A percentile compares a stretch with the other conserved stretches of the same genome.
Evolutionary conservation across 2,888 invertebrate species (phyloP).

Genomic region (Calameuta idolon): DNA sequence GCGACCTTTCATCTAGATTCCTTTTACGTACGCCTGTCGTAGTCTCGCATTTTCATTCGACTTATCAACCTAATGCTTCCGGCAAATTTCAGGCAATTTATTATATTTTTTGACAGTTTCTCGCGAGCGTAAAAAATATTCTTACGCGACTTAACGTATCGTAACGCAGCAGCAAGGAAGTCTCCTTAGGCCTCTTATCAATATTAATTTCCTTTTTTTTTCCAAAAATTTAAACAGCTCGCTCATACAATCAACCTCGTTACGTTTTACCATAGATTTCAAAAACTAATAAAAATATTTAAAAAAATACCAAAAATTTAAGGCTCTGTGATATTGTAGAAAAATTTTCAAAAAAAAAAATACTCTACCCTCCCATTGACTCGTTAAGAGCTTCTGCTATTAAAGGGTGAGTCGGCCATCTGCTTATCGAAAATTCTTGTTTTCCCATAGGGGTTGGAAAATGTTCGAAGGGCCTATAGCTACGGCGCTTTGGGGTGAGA

Average conservation of each 20-base stretch:
- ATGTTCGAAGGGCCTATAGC: not conserved
- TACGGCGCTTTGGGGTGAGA: not conserved
- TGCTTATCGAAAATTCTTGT: slow-evolving; percentile 9
- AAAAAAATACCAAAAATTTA: too few relatives aligned
- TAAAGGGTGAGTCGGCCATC: not conserved
- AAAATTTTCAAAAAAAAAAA: not conserved
- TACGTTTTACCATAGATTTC: too few relatives aligned
- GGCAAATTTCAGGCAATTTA: not conserved
- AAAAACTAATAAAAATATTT: too few relatives aligned
- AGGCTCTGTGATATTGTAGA: not conserved
- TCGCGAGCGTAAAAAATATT: too few relatives aligned
- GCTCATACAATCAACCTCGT: too few relatives aligned
- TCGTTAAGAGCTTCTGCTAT: not conserved
- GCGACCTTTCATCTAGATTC: slow-evolving; percentile 12
- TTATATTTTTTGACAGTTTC: too few relatives aligned
- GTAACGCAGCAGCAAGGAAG: too few relatives aligned
- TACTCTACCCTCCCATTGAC: not conserved
- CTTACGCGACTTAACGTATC: too few relatives aligned
- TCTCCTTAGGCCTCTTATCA: too few relatives aligned
- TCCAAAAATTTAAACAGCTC: too few relatives aligned
- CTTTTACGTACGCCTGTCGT: not conserved
- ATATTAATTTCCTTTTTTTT: too few relatives aligned
- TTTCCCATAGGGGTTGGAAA: slow-evolving; percentile 5
- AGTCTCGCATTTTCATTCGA: not conserved
- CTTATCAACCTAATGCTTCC: not conserved